A percentile compares a stretch with the other conserved stretches of the same genome.
phyloP scores from a whole-genome alignment of 2,113 vertebrate genomes.

The Notarius quadriscutis region DNA sequence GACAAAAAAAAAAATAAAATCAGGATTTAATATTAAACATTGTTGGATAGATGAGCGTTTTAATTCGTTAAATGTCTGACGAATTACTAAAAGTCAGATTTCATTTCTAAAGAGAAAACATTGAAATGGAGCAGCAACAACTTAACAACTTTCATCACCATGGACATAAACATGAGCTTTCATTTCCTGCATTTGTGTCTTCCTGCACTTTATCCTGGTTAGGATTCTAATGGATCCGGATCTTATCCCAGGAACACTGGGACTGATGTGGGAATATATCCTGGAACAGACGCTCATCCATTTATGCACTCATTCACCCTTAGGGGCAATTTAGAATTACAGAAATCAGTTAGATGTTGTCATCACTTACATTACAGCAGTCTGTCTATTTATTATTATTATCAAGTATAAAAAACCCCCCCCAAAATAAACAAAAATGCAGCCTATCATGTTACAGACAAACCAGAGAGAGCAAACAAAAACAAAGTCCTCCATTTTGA shows the following conservation, averaged over 20 bases:
- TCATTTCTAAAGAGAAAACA: background rate
- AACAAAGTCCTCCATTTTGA: background rate
- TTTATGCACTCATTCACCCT: background rate
- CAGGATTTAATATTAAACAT: background rate
- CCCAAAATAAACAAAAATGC: background rate
- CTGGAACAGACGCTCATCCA: background rate
- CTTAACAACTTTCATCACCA: slow-evolving; percentile 33
- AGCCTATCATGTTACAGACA: background rate
- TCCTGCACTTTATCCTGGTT: background rate
- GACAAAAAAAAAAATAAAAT: background rate
- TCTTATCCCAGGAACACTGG: background rate
- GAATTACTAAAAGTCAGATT: background rate
- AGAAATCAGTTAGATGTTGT: background rate
- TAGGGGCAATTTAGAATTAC: background rate
- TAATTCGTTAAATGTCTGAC: background rate
- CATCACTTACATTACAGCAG: background rate
- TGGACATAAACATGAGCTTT: background rate
- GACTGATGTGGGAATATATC: background rate
- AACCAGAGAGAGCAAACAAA: background rate
- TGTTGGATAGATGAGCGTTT: background rate
- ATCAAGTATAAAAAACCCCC: background rate
- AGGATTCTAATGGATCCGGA: background rate
- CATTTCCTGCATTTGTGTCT: background rate
- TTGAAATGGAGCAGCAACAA: background rate
- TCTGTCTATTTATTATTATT: background rate